Percentiles rank a stretch among this genome's conserved stretches.
phyloP scores from a whole-genome alignment of 2,797 vertebrate genomes.

The Sebastes melanostomus region DNA sequence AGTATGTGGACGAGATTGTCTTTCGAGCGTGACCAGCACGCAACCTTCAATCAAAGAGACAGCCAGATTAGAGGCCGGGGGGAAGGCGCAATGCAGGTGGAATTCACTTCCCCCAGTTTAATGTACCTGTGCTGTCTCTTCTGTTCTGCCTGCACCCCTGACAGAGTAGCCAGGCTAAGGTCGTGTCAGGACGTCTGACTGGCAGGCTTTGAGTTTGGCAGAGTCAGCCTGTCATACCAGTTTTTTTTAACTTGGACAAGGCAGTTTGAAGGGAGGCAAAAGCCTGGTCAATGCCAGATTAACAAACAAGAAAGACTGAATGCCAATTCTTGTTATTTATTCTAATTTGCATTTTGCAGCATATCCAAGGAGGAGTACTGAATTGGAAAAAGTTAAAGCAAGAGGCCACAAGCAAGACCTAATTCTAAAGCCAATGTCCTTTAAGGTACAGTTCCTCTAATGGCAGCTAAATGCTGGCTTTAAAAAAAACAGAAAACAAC shows the following conservation, averaged over 20 bases:
- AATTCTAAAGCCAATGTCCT: neutral
- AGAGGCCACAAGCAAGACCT: neutral
- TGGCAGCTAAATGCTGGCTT: neutral
- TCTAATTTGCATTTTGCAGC: neutral
- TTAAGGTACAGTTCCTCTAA: neutral
- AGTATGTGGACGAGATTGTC: slow-evolving; percentile 2
- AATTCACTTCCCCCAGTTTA: slow-evolving; percentile 28
- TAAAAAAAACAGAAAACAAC: neutral
- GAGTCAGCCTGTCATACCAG: slow-evolving; percentile 19
- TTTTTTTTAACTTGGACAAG: slow-evolving; percentile 3
- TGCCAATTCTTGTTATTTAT: neutral
- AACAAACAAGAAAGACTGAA: neutral
- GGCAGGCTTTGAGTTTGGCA: slow-evolving; percentile 29
- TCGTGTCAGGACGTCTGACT: slow-evolving; percentile 29
- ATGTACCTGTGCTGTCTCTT: slow-evolving; percentile 21
- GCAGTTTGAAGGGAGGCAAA: neutral
- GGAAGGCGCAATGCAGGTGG: neutral
- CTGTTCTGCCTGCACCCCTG: neutral
- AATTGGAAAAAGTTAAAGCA: neutral
- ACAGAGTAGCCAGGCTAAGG: slow-evolving; percentile 6
- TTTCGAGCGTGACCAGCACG: neutral
- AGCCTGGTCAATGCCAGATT: neutral
- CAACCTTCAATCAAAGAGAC: slow-evolving; percentile 23
- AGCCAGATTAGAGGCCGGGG: slow-evolving; percentile 22
- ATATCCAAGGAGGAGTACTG: neutral